These are phyloP conservation scores for Eretmocerus hayati DNA, from an alignment of 2,888 invertebrate species.

Conservation along the genomic window DNA sequence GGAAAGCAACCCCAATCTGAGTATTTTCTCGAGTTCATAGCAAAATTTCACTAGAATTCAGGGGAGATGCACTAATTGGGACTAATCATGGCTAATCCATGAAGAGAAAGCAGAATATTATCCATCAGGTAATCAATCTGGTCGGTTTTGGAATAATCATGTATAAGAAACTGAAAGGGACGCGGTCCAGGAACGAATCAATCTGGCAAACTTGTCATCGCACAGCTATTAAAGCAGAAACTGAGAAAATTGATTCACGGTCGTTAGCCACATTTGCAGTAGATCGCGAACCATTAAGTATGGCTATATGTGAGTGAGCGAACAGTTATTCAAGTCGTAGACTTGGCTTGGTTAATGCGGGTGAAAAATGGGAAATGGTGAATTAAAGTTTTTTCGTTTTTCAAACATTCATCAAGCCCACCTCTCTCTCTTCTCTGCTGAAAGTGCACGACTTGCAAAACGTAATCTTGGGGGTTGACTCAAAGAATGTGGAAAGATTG, in stretches of 20 bases:
- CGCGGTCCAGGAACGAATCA: no score
- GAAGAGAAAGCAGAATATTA: no score
- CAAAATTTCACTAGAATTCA: no score
- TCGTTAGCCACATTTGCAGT: conserved; percentile 4
- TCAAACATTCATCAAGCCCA: conserved; percentile 37
- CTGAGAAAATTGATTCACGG: background rate
- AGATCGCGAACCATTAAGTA: background rate
- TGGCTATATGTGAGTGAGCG: background rate
- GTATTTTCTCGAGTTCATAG: no score
- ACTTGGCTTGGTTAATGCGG: conserved; percentile 1
- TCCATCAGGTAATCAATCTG: no score
- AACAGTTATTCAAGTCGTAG: conserved; percentile 2
- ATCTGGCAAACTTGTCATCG: no score
- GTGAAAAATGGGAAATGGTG: conserved; percentile 34
- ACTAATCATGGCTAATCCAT: no score
- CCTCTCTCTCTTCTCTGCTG: conserved; percentile 24
- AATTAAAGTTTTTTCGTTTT: conserved; percentile 35
- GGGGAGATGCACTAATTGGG: no score
- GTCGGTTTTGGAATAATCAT: no score
- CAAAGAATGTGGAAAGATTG: background rate
- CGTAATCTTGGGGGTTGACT: conserved; percentile 32
- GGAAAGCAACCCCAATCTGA: no score
- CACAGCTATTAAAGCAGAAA: no score
- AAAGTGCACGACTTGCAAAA: conserved; percentile 38
- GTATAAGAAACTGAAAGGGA: no score